Percentiles rank a stretch among this genome's conserved stretches.
Evolutionary conservation across 2,797 vertebrate species (phyloP).

Genomic region (Argya squamiceps): DNA sequence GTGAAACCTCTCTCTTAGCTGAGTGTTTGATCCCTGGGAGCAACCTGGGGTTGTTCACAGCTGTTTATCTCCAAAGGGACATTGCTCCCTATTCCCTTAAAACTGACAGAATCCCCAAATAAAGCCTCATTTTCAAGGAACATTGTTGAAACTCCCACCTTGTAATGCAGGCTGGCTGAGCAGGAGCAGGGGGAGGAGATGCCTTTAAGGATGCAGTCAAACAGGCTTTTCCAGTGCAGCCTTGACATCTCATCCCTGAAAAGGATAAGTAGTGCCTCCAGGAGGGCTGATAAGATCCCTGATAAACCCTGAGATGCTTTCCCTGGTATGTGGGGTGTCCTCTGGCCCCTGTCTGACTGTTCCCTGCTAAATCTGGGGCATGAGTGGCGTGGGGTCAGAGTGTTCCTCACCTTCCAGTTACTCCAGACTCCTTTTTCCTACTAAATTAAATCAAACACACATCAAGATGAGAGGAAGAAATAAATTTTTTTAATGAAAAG

Average conservation of each 20-base stretch:
- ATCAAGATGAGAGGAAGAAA: neutral
- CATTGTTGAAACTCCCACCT: neutral
- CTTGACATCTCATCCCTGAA: neutral
- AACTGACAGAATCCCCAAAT: neutral
- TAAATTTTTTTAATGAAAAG: neutral
- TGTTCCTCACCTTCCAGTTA: neutral
- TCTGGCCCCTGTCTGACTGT: neutral
- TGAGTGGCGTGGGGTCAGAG: neutral
- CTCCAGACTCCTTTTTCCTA: neutral
- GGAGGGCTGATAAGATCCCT: neutral
- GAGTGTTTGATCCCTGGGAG: neutral
- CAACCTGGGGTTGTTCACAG: neutral
- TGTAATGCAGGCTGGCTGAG: neutral
- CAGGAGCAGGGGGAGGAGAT: neutral
- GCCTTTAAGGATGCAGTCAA: neutral
- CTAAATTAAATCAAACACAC: neutral
- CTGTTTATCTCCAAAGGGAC: neutral
- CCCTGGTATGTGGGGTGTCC: neutral
- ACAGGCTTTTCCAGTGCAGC: slow-evolving; percentile 16
- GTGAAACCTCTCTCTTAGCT: neutral
- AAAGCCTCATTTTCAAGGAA: neutral
- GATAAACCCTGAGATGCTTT: neutral
- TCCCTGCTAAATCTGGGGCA: neutral
- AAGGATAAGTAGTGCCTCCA: neutral
- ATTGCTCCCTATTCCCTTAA: neutral